Conservation (phyloP, 2,797 vertebrate species). For the Helicolenus hilgendorfi region DNA sequence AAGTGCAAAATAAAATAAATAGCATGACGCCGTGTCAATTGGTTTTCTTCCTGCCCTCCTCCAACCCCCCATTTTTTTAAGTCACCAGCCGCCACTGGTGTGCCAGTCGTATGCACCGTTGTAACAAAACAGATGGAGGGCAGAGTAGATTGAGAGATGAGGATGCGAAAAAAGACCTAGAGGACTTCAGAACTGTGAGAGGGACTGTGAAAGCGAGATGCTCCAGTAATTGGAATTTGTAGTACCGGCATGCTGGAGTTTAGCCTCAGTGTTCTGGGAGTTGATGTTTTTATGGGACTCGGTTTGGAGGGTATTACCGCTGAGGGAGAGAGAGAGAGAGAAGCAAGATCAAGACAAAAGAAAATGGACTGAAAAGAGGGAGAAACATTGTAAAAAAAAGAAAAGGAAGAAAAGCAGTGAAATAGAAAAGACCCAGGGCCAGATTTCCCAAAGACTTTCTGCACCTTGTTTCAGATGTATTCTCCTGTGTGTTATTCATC, state of each 20-base stretch:
- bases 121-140: constrained; percentile 15
- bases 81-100: no score
- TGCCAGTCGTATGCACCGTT: background rate
- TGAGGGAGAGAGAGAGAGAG: constrained; percentile 9
- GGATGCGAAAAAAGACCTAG: background rate
- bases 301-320: constrained; percentile 24
- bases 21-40: no score
- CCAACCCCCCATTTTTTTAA: no score
- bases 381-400: constrained; percentile 10
- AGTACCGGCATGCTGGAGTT: constrained; percentile 26
- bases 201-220: constrained; percentile 26
- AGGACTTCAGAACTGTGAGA: constrained; percentile 20
- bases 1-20: no score
- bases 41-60: no score
- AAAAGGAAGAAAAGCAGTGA: constrained; percentile 16
- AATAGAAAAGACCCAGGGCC: constrained; percentile 38
- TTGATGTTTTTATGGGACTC: constrained; percentile 46
- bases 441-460: constrained; percentile 46
- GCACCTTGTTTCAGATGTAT: constrained; percentile 50
- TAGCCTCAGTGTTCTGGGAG: constrained; percentile 12
- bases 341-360: constrained; percentile 17
- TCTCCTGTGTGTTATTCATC: constrained; percentile 59
- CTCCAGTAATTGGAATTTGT: constrained; percentile 43
- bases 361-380: constrained; percentile 42
- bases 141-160: background rate